These are phyloP conservation scores for Ictalurus furcatus DNA, from an alignment of 2,113 vertebrate species.

Conservation along the genomic window DNA sequence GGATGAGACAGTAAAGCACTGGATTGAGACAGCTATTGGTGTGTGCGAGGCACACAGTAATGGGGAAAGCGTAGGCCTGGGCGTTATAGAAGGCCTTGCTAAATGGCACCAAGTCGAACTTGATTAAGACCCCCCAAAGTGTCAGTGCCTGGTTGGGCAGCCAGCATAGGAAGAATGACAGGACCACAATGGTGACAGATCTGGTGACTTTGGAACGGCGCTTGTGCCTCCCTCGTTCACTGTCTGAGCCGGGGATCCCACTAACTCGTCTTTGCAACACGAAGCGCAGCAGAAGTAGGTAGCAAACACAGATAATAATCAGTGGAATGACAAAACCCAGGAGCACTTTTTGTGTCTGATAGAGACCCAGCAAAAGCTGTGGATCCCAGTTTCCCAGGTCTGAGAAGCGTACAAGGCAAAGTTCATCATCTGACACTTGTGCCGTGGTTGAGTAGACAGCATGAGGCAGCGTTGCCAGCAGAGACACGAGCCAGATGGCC, in stretches of 20 bases:
- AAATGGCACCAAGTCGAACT: slow-evolving; percentile 78
- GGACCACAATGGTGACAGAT: slow-evolving; percentile 75
- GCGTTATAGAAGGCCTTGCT: slow-evolving; percentile 78
- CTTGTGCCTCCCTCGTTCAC: slow-evolving; percentile 65
- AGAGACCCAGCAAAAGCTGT: slow-evolving; percentile 78
- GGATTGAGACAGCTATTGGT: slow-evolving; percentile 81
- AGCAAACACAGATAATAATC: slow-evolving; percentile 74
- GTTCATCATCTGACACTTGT: slow-evolving; percentile 75
- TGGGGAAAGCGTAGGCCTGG: slow-evolving; percentile 77
- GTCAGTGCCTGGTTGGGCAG: slow-evolving; percentile 80
- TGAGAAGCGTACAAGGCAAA: slow-evolving; percentile 78
- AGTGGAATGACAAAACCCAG: slow-evolving; percentile 76
- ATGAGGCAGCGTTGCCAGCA: slow-evolving; percentile 76
- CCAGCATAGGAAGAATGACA: slow-evolving; percentile 81
- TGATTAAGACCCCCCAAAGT: slow-evolving; percentile 78
- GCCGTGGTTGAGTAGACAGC: slow-evolving; percentile 62
- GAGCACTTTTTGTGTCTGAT: slow-evolving; percentile 78
- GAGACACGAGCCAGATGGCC: slow-evolving; percentile 74
- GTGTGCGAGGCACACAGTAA: slow-evolving; percentile 78
- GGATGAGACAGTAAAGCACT: slow-evolving; percentile 79
- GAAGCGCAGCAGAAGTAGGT: slow-evolving; percentile 77
- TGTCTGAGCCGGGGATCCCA: slow-evolving; percentile 56
- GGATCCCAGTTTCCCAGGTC: slow-evolving; percentile 72
- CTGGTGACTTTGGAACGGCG: slow-evolving; percentile 74
- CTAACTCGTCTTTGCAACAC: slow-evolving; percentile 64